These are phyloP conservation scores for Halichondria panicea DNA, from an alignment of 37 sponge, comb jelly and placozoan genomes.

Conservation along the genomic window DNA sequence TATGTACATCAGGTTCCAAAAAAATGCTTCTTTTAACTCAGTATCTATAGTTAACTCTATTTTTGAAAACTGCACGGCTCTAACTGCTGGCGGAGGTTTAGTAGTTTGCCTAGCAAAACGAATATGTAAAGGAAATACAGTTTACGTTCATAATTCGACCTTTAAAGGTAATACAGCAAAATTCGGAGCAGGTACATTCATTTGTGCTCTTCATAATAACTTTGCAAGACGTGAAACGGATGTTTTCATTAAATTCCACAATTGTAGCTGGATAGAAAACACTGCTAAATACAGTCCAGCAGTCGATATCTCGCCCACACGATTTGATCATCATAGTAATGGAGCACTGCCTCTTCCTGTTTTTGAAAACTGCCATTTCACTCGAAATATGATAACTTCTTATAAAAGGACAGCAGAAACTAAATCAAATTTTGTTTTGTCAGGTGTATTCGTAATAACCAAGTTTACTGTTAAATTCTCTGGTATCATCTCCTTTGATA, in stretches of 20 bases:
- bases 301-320: background rate
- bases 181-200: constrained; percentile 58
- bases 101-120: constrained; percentile 4
- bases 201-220: no score
- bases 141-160: constrained; percentile 22
- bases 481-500: constrained; percentile 7
- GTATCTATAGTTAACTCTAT: background rate
- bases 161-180: constrained; percentile 54
- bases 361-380: background rate
- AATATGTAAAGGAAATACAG: background rate
- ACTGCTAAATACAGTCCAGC: background rate
- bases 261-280: background rate
- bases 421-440: no score
- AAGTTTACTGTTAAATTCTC: constrained; percentile 12
- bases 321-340: background rate
- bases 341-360: background rate
- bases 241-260: background rate
- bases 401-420: no score
- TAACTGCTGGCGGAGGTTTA: constrained; percentile 42
- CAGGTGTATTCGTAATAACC: background rate
- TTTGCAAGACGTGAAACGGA: no score
- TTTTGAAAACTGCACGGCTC: constrained; percentile 8
- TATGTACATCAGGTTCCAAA: constrained; percentile 38
- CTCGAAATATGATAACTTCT: background rate
- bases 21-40: constrained; percentile 14